Base-by-base conservation (phyloP, 2,888 invertebrate genomes). In the Mesorhabditis spiculigera region DNA sequence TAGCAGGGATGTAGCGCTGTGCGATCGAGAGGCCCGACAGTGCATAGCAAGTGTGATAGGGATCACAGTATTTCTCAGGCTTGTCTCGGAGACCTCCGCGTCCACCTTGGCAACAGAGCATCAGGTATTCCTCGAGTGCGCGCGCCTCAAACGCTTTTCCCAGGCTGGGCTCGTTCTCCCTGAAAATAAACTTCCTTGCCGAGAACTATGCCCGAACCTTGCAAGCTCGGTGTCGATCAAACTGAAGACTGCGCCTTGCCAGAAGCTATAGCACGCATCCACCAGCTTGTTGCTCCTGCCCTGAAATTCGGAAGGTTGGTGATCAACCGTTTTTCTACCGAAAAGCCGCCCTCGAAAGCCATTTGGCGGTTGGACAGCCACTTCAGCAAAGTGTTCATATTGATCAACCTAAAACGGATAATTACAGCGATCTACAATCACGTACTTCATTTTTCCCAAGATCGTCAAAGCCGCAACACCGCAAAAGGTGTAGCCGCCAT, bases 401-500 rank as follows among this genome's bases (percentile, higher is more conserved):
- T 74, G 67, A 68, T 72, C n/a, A 80, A 71, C 8, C 75, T 73
- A 68, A 77, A 77, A 67, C 74, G 74, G 67, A n/a, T 71, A 71
- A 41, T 50, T 13, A n/a, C n/a, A 78, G 28, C 8, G 61, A 45
- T 65, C 43, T 63, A 41, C 41, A 74, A 64, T 5, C 64, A 50
- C 8, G 58, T n/a, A 50, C 58, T 50, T 50, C n/a, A n/a, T n/a
- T 50, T 50, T 50, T 50, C 58, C 91, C 16, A 99, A 89, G 72
- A 99, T 88, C 4, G 92, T 91, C 64, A 99, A 89, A 1, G 93
- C 90, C 68, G 97, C 95, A 74, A 96, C 90, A 0, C 93, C 97
- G 89, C 98, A 99, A 88, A 94, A 98, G 1, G 96, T 92, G 87
- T 98, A 98, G n/a, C 98, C 98, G 4, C 98, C 98, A 88, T 98